phyloP scores from a whole-genome alignment of 2,888 invertebrate genomes.

The Megaustenia siamemsis region DNA sequence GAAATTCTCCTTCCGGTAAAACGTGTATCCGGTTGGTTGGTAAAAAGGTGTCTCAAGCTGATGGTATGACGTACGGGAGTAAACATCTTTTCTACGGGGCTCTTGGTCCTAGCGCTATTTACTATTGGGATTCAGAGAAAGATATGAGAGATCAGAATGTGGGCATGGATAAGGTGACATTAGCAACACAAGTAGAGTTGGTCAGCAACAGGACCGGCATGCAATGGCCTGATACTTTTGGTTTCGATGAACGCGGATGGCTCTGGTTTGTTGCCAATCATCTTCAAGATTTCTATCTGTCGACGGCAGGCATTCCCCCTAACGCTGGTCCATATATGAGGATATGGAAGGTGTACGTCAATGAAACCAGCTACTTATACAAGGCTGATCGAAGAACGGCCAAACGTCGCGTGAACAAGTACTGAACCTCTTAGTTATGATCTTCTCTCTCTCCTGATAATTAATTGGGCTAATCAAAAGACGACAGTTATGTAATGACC shows the following conservation, averaged over 20 bases:
- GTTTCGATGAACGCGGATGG: constrained; percentile 62
- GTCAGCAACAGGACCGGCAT: constrained; percentile 59
- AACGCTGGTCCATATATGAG: constrained; percentile 44
- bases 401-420: too few species aligned
- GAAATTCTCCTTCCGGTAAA: constrained; percentile 41
- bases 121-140: constrained; percentile 63
- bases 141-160: constrained; percentile 59
- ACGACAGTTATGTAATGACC: too few species aligned
- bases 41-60: constrained; percentile 62
- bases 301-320: constrained; percentile 39
- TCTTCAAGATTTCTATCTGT: constrained; percentile 60
- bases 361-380: constrained; percentile 55
- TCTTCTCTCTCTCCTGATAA: too few species aligned
- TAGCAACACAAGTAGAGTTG: constrained; percentile 54
- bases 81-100: constrained; percentile 66
- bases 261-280: constrained; percentile 71
- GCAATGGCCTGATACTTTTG: constrained; percentile 70
- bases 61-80: constrained; percentile 67
- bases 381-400: constrained; percentile 10
- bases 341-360: constrained; percentile 58
- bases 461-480: too few species aligned
- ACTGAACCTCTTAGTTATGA: too few species aligned
- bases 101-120: constrained; percentile 63
- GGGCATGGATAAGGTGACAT: constrained; percentile 56
- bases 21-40: constrained; percentile 62